Conservation (phyloP, 2,888 invertebrate genomes). For the Kuschelorhynchus macadamiae region DNA sequence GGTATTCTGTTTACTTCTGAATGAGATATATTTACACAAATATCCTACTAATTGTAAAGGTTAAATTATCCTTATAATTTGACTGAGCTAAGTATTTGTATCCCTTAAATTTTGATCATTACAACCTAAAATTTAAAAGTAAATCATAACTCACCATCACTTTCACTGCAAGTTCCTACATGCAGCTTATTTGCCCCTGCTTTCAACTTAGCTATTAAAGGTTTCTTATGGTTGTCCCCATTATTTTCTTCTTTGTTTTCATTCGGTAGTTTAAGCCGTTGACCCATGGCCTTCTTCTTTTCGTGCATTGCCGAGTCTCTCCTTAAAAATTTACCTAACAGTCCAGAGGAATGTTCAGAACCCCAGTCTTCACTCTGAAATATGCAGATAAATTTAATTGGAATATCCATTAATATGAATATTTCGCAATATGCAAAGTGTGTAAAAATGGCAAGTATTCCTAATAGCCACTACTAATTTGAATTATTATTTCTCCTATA, state of each 20-base stretch:
- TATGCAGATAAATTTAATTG: constrained; percentile 2
- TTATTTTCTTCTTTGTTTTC: constrained; percentile 53
- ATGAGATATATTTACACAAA: no score
- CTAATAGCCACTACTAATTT: no score
- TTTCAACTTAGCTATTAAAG: constrained; percentile 80
- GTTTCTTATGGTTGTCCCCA: constrained; percentile 68
- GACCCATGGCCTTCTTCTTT: constrained; percentile 60
- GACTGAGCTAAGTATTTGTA: no score
- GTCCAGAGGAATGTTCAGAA: constrained; percentile 79
- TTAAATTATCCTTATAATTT: no score
- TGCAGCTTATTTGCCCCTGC: constrained; percentile 74
- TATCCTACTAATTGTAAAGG: no score
- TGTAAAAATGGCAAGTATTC: no score
- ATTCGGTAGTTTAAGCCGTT: constrained; percentile 57
- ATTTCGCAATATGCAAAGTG: no score
- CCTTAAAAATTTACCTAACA: constrained; percentile 77
- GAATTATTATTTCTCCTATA: no score
- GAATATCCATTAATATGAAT: no score
- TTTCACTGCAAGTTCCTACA: constrained; percentile 72
- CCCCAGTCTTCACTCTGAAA: constrained; percentile 79
- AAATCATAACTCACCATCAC: constrained; percentile 73
- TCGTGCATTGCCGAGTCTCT: constrained; percentile 73
- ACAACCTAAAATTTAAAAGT: no score
- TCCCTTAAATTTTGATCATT: no score
- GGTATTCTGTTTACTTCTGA: no score